These are phyloP conservation scores for Caenorhabditis virilis DNA, from an alignment of 2,888 invertebrate genomes.

Conservation along the genomic window DNA sequence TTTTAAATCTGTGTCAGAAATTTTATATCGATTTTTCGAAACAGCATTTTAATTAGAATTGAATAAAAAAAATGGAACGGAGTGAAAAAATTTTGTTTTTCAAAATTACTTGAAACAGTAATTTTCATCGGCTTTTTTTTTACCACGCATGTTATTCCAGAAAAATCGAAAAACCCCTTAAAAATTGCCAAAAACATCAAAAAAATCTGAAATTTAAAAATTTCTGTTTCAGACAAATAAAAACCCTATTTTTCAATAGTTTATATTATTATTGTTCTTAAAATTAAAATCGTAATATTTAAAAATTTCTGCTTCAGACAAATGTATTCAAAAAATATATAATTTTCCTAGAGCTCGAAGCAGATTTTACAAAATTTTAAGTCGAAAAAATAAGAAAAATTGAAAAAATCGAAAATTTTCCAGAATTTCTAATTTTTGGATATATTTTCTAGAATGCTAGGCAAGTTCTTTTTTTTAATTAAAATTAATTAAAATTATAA, in stretches of 20 bases:
- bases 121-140: background rate
- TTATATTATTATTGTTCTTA: too few species aligned
- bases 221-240: background rate
- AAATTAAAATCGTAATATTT: too few species aligned
- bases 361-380: background rate
- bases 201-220: too few species aligned
- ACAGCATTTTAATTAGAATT: background rate
- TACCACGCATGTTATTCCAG: background rate
- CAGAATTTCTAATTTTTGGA: background rate
- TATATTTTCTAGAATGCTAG: too few species aligned
- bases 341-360: too few species aligned
- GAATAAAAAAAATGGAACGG: background rate
- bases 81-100: background rate
- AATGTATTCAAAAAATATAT: too few species aligned
- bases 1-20: background rate
- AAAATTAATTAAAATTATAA: slow-evolving; percentile 2
- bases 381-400: background rate
- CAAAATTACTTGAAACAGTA: background rate
- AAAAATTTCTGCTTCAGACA: too few species aligned
- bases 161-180: background rate
- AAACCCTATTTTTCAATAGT: background rate
- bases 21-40: background rate
- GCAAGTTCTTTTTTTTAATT: background rate
- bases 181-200: background rate
- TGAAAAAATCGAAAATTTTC: background rate